These are phyloP conservation scores for Epicauta chinensis DNA, from an alignment of 1,140 invertebrate genomes.

Conservation along the genomic window DNA sequence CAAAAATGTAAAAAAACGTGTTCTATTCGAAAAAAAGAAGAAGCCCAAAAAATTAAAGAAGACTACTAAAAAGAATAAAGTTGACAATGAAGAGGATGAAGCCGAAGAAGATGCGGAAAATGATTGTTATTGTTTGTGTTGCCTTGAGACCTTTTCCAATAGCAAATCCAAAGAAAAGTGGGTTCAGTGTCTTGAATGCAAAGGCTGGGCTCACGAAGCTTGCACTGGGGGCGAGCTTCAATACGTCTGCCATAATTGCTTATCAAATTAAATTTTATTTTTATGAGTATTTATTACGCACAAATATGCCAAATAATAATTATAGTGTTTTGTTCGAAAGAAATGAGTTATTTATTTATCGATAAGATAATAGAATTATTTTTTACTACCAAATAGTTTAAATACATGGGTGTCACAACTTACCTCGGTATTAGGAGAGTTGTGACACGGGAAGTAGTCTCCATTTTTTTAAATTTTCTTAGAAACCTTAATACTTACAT, in stretches of 20 bases:
- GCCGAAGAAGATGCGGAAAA: slow-evolving; percentile 4
- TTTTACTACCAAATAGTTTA: slow-evolving; percentile 1
- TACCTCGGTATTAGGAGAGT: slow-evolving; percentile 6
- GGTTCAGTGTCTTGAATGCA: slow-evolving; percentile 18
- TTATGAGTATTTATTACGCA: too few relatives aligned
- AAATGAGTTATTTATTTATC: neutral
- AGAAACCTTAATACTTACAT: neutral
- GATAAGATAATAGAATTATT: neutral
- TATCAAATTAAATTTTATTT: slow-evolving; percentile 3
- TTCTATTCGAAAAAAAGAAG: slow-evolving; percentile 1
- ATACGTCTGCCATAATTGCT: slow-evolving; percentile 16
- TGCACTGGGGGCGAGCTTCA: slow-evolving; percentile 7
- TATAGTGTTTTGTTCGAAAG: neutral
- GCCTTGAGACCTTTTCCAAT: slow-evolving; percentile 10
- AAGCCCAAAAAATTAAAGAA: neutral
- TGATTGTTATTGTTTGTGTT: slow-evolving; percentile 13
- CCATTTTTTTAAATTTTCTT: slow-evolving; percentile 4
- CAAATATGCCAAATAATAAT: slow-evolving; percentile 1
- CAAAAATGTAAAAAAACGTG: slow-evolving; percentile 3
- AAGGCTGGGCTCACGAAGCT: slow-evolving; percentile 17
- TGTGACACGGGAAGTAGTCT: neutral
- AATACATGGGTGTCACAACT: slow-evolving; percentile 4
- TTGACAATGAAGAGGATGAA: too few relatives aligned
- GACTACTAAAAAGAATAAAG: neutral
- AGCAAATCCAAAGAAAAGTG: slow-evolving; percentile 13